Evolutionary conservation across 2,113 vertebrate species (phyloP), one percentile per base, ranked within the genome.

Genomic region (Bubalus kerabau): DNA sequence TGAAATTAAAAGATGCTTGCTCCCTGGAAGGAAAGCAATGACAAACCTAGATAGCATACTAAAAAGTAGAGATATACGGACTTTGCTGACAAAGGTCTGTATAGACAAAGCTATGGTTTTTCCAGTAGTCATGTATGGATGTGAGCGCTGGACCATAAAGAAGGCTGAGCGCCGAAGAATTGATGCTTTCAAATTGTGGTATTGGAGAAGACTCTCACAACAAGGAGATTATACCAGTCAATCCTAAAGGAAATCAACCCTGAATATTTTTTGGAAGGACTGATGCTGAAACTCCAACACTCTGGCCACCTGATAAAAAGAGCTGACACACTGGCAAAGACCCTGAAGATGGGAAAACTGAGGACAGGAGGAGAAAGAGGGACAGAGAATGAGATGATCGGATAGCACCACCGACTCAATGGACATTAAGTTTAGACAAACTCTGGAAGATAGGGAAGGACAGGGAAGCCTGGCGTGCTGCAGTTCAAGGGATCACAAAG

Each of bases 151-250:
- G 36, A 43, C 36, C 36, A 43, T 76, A 43, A 76, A 76, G 71
- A 76, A 76, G 71, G 71, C 23, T 76, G 23, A 43, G 23, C 0
- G 2, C 36, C 0, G 1, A 43, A 76, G 71, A 43, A 26, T 0
- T 76, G 36, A 43, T 43, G 23, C 36, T 43, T 76, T 26, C 23
- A 23, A 76, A 24, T 14, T 43, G 21, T 76, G 36, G 71, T 76
- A 40, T 7, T 76, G 71, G 71, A 43, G 71, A 43, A 76, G 36
- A 43, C 71, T 43, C 71, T 71, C 67, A 76, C 36, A 36, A 36
- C 64, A 43, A 76, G 71, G 71, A 43, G 36, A 76, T 76, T 36
- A 76, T 43, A 76, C 21, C 40, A 43, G 23, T 76, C 36, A 76
- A 76, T 26, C 71, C 36, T 14, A 43, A 76, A 76, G 71, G 71